Conservation (phyloP, 2,113 vertebrate species). For the Panthera leo region DNA sequence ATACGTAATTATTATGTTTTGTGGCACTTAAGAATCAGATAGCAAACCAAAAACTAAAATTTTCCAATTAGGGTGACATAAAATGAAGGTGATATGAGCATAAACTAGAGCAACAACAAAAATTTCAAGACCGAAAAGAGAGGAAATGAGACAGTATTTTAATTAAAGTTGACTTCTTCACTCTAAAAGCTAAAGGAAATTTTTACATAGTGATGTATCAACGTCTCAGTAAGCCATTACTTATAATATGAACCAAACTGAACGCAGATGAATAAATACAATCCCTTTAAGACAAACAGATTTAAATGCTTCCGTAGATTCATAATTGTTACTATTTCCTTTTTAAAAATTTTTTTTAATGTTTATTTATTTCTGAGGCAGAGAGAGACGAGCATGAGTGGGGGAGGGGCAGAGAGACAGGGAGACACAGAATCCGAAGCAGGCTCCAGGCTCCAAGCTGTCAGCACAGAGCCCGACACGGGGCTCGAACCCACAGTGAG, state of each 20-base stretch:
- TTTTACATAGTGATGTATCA: not conserved
- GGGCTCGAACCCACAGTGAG: too few species aligned
- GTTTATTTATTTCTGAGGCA: too few species aligned
- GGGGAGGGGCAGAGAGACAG: too few species aligned
- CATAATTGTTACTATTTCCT: not conserved
- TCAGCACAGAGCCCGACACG: too few species aligned
- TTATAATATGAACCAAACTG: conserved; percentile 62
- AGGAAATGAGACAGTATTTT: conserved; percentile 44
- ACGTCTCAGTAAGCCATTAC: not conserved
- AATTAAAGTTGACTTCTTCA: conserved; percentile 29
- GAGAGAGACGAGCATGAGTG: too few species aligned
- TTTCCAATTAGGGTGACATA: conserved; percentile 46
- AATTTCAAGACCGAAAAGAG: conserved; percentile 1
- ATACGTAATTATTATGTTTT: conserved; percentile 80
- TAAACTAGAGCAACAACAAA: conserved; percentile 33
- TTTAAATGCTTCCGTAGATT: conserved; percentile 44
- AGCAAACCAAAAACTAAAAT: conserved; percentile 52
- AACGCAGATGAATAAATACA: conserved; percentile 56
- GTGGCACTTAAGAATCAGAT: conserved; percentile 53
- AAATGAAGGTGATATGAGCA: conserved; percentile 40
- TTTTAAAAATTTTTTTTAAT: too few species aligned
- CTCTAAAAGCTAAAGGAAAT: conserved; percentile 24
- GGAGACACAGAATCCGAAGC: too few species aligned
- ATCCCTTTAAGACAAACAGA: conserved; percentile 62
- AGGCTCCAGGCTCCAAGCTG: too few species aligned